phyloP scores from a whole-genome alignment of 2,797 vertebrate species.

The Bryconaethiops microstoma region DNA sequence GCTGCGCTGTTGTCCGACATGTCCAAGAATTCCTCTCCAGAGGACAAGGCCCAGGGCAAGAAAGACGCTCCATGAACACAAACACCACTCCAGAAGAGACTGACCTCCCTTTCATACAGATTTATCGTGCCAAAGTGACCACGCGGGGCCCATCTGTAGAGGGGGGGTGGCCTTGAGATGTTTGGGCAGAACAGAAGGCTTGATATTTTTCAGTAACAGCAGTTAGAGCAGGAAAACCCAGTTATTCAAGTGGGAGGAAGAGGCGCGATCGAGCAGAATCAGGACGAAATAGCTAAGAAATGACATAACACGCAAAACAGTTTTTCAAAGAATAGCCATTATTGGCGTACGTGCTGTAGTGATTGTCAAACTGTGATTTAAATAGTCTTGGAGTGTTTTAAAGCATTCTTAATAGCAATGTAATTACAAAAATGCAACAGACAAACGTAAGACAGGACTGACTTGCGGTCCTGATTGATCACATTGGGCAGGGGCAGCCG shows the following conservation, averaged over 20 bases:
- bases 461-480: conserved; percentile 67
- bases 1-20: conserved; percentile 53
- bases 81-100: conserved; percentile 70
- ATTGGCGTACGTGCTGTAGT: conserved; percentile 17
- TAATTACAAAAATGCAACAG: conserved; percentile 62
- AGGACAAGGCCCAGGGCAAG: conserved; percentile 57
- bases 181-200: conserved; percentile 5
- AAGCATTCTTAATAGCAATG: conserved; percentile 50
- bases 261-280: background rate
- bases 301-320: background rate
- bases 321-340: conserved; percentile 9
- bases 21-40: conserved; percentile 61
- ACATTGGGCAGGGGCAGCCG: conserved; percentile 55
- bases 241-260: background rate
- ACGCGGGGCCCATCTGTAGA: conserved; percentile 61
- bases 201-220: background rate
- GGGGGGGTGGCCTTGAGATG: conserved; percentile 50
- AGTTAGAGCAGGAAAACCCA: too few relatives aligned
- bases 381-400: conserved; percentile 20
- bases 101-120: conserved; percentile 71
- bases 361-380: conserved; percentile 18
- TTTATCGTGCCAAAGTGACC: conserved; percentile 64
- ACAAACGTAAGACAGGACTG: conserved; percentile 56
- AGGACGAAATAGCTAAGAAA: too few relatives aligned
- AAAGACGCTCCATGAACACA: conserved; percentile 66